Percentiles rank a stretch among this genome's conserved stretches.
Evolutionary conservation across 2,113 vertebrate genomes (phyloP).

Genomic region (Laticauda laticaudata): DNA sequence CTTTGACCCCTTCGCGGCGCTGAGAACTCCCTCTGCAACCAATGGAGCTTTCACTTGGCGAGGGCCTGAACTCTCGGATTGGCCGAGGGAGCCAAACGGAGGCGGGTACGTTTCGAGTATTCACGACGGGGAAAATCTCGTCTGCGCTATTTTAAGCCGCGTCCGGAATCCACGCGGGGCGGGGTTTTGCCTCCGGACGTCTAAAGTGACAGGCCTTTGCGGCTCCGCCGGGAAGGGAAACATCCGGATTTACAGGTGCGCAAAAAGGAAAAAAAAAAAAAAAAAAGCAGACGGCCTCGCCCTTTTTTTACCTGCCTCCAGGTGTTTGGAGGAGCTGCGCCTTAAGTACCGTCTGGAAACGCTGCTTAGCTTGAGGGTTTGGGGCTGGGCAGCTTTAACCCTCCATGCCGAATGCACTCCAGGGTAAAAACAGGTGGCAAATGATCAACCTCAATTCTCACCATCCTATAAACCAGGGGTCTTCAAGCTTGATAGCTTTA

Average conservation of each 20-base stretch:
- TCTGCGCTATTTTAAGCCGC: constrained; percentile 27
- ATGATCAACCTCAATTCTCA: background rate
- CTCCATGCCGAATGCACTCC: background rate
- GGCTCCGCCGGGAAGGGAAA: background rate
- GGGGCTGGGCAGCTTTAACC: background rate
- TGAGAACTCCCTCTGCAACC: constrained; percentile 40
- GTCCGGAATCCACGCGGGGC: constrained; percentile 48
- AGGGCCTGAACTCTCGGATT: constrained; percentile 51
- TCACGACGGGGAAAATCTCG: constrained; percentile 2
- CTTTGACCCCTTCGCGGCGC: too few species aligned
- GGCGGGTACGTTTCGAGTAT: constrained; percentile 12
- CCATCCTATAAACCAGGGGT: too few species aligned
- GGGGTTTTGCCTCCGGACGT: background rate
- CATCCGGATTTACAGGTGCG: background rate
- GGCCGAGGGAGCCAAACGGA: background rate
- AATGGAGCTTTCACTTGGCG: constrained; percentile 13
- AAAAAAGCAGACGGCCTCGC: background rate
- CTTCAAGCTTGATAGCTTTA: too few species aligned
- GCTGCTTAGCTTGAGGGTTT: background rate
- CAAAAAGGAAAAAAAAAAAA: too few species aligned
- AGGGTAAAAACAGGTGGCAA: background rate
- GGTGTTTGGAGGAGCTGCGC: background rate
- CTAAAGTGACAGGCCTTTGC: constrained; percentile 53
- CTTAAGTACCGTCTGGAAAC: background rate
- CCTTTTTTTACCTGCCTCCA: background rate